phyloP scores from a whole-genome alignment of 1,140 invertebrate genomes.

The Pollicipes pollicipes region DNA sequence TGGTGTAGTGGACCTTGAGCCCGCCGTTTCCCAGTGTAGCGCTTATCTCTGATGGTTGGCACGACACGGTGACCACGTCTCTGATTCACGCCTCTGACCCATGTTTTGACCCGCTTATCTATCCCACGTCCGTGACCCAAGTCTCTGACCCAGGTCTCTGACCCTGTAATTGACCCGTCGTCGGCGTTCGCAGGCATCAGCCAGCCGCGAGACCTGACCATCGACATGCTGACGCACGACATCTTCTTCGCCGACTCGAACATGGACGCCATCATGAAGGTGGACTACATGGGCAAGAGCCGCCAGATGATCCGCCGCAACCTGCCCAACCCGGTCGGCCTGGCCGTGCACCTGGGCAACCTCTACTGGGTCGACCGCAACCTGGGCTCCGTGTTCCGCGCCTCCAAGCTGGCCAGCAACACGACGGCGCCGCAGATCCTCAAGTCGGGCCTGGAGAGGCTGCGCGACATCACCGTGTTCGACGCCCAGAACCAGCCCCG shows the following conservation, averaged over 20 bases:
- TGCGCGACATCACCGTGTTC: constrained; percentile 78
- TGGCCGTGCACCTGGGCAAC: constrained; percentile 54
- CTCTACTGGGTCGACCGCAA: constrained; percentile 96
- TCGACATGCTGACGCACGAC: constrained; percentile 85
- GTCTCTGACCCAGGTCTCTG: too few relatives aligned
- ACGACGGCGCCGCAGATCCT: constrained; percentile 44
- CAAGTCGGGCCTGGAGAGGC: constrained; percentile 58
- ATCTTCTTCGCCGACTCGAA: constrained; percentile 95
- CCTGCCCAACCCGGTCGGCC: constrained; percentile 85
- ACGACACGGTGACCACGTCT: too few relatives aligned
- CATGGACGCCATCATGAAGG: constrained; percentile 75
- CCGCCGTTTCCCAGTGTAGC: too few relatives aligned
- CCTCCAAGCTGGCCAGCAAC: constrained; percentile 55
- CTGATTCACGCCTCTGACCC: too few relatives aligned
- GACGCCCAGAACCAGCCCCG: constrained; percentile 67
- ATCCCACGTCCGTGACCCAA: too few relatives aligned
- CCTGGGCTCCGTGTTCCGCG: constrained; percentile 63
- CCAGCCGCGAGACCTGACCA: constrained; percentile 76
- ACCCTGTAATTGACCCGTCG: too few relatives aligned
- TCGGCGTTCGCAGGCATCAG: constrained; percentile 43
- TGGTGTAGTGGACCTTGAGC: too few relatives aligned
- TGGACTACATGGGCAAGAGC: constrained; percentile 30
- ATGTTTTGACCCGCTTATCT: too few relatives aligned
- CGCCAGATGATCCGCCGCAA: constrained; percentile 58
- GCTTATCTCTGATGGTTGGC: too few relatives aligned